Percentiles rank a stretch among this genome's conserved stretches.
phyloP scores from a whole-genome alignment of 1,140 invertebrate species.

The Chymomyza costata region DNA sequence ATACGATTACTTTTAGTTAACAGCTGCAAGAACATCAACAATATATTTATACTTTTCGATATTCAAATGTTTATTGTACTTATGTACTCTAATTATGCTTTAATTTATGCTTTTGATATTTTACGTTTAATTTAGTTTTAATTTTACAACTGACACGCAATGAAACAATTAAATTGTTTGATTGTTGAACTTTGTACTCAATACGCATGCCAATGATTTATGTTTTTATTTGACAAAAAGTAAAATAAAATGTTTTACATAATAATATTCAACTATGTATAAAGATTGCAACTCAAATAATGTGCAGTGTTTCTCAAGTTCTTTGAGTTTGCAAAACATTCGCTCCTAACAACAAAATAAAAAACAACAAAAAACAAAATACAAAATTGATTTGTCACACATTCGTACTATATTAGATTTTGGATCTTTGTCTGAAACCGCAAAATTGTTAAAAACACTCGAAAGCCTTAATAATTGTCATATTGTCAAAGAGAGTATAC shows the following conservation, averaged over 20 bases:
- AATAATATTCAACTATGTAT: slow-evolving; percentile 7
- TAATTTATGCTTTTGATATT: slow-evolving; percentile 41
- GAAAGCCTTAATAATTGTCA: too few species aligned
- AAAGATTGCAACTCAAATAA: slow-evolving; percentile 40
- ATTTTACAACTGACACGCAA: slow-evolving; percentile 15
- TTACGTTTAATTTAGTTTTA: slow-evolving; percentile 10
- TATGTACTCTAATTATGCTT: slow-evolving; percentile 21
- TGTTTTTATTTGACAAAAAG: slow-evolving; percentile 34
- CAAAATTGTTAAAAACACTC: too few species aligned
- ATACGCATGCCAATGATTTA: slow-evolving; percentile 32
- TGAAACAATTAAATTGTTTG: slow-evolving; percentile 20
- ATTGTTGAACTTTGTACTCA: slow-evolving; percentile 27
- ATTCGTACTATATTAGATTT: slow-evolving; percentile 1
- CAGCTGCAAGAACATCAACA: neutral
- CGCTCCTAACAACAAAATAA: slow-evolving; percentile 1
- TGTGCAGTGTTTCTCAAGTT: slow-evolving; percentile 63
- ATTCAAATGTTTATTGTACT: slow-evolving; percentile 18
- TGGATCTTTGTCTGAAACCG: neutral
- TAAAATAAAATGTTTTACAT: slow-evolving; percentile 13
- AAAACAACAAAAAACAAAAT: slow-evolving; percentile 30
- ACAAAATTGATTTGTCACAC: slow-evolving; percentile 42
- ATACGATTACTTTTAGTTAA: neutral
- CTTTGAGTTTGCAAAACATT: slow-evolving; percentile 50
- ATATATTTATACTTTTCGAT: slow-evolving; percentile 3
- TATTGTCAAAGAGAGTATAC: too few species aligned